These are phyloP conservation scores for Philereme vetulata DNA, from an alignment of 2,888 invertebrate genomes.

Conservation along the genomic window DNA sequence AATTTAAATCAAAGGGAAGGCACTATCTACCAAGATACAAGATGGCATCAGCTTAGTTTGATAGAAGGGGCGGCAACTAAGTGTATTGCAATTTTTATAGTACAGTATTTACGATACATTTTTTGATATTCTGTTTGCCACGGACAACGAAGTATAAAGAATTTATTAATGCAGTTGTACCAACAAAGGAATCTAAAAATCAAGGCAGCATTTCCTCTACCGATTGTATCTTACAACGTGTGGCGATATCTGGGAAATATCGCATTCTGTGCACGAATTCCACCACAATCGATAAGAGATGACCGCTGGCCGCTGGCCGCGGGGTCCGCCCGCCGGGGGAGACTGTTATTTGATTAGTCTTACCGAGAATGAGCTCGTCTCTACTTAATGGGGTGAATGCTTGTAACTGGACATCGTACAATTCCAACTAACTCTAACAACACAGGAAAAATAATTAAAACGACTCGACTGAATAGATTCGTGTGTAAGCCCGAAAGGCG, in stretches of 20 bases:
- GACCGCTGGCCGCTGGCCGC: constrained; percentile 82
- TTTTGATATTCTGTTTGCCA: too few relatives aligned
- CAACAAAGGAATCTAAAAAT: constrained; percentile 39
- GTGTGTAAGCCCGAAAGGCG: constrained; percentile 64
- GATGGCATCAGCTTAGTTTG: too few relatives aligned
- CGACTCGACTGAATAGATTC: constrained; percentile 55
- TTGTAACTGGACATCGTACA: constrained; percentile 80
- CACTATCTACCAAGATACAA: too few relatives aligned
- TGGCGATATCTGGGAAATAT: constrained; percentile 78
- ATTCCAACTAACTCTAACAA: constrained; percentile 65
- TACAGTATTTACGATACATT: too few relatives aligned
- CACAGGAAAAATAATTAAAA: constrained; percentile 61
- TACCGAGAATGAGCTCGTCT: constrained; percentile 83
- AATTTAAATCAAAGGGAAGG: too few relatives aligned
- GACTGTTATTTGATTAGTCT: constrained; percentile 85
- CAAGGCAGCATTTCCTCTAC: constrained; percentile 48
- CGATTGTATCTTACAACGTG: constrained; percentile 63
- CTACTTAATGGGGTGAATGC: constrained; percentile 82
- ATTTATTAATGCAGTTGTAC: constrained; percentile 3
- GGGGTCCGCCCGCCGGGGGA: constrained; percentile 62
- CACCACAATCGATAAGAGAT: constrained; percentile 84
- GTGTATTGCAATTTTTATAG: too few relatives aligned
- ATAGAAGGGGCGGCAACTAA: too few relatives aligned
- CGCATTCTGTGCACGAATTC: constrained; percentile 83
- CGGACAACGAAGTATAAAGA: neutral